Evolutionary conservation across 2,113 vertebrate genomes (phyloP), one percentile per base, ranked within the genome.

Genomic region (Gymnogyps californianus): DNA sequence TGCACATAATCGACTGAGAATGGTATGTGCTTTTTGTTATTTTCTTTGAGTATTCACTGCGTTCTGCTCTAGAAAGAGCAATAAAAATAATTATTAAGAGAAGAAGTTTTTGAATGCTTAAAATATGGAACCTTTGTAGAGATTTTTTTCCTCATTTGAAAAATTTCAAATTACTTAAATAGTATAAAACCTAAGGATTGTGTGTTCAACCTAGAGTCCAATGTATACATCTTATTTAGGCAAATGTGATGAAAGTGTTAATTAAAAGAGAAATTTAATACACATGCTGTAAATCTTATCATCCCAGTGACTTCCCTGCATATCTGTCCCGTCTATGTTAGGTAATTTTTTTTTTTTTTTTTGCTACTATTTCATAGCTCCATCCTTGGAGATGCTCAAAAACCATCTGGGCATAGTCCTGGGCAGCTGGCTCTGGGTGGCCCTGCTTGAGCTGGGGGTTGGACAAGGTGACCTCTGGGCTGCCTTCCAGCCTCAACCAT

Each of bases 1-100:
- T 70, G 31, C 42, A 3, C 0, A 1, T 58, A 9, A 34, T 24
- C 0, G 1, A 1, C 40, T 20, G 31, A 26, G 31, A 12, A 16
- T 72, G 38, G 42, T 58, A 0, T 9, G 3, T 61, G 36, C 9
- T 86, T 1, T 54, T 80, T 31, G 8, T 49, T 76, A 12, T 3
- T 79, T 22, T 54, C 28, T 52, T 83, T 8, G 9, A 67, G 28
- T 46, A 11, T 67, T 86, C 32, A 10, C 34, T 83, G 8, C 4
- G 3, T 72, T 95, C n/a, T 86, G 11, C 44, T 89, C 34, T 57
- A 29, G 32, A 32, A 80, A 16, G 44, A 40, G 16, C 32, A 76
- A 36, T 70, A 62, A 88, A 93, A 82, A 44, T 26, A 58, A 9
- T 36, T 49, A 5, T 10, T 20, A 32, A 18, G 11, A 58, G 49